Percentiles rank a stretch among this genome's conserved stretches.
Conservation (phyloP, 2,797 vertebrate genomes). For the Mormyrops attenuatus region DNA sequence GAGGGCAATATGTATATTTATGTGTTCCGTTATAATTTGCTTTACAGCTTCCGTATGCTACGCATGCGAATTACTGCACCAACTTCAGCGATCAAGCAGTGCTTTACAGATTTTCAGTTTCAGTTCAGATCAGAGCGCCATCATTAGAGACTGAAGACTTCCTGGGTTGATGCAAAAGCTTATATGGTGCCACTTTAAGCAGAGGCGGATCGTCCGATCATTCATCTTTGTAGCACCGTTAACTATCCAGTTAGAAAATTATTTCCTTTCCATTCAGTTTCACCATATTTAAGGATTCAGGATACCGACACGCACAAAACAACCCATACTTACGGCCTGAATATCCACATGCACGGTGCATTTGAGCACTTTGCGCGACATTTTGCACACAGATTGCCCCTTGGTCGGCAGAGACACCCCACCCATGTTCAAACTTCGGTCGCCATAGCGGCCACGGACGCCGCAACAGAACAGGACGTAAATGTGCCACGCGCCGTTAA, state of each 20-base stretch:
- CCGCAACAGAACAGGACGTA: conserved; percentile 34
- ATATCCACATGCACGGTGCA: conserved; percentile 58
- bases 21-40: not conserved
- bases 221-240: not conserved
- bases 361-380: conserved; percentile 50
- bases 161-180: not conserved
- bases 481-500: conserved; percentile 24
- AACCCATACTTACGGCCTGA: conserved; percentile 54
- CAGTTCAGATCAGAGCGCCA: not conserved
- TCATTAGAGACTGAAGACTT: not conserved
- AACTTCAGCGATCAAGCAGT: not conserved
- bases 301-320: not conserved
- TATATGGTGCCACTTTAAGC: not conserved
- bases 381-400: conserved; percentile 19
- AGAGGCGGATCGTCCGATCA: not conserved
- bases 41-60: not conserved
- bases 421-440: conserved; percentile 44
- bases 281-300: not conserved
- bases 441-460: conserved; percentile 52
- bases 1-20: not conserved
- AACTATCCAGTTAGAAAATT: not conserved
- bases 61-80: not conserved
- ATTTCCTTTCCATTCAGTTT: not conserved
- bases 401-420: conserved; percentile 39
- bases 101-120: not conserved